Percentiles rank a stretch among this genome's conserved stretches.
These are phyloP conservation scores for Mormyrus lacerda DNA, from an alignment of 2,113 vertebrate species.

Conservation along the genomic window DNA sequence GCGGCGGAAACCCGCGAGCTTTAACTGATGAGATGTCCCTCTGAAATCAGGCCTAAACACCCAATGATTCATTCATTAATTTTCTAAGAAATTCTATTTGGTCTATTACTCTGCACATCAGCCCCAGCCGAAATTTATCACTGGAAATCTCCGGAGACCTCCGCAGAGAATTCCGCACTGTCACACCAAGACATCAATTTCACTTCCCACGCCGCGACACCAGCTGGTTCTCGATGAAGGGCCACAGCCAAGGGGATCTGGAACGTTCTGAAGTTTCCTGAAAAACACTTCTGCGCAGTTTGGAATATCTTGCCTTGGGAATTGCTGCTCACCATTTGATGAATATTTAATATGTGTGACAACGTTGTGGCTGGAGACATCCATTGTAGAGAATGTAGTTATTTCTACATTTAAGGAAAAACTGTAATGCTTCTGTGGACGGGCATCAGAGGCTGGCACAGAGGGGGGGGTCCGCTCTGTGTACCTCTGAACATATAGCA, in stretches of 20 bases:
- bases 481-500: not conserved
- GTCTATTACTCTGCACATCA: constrained; percentile 7
- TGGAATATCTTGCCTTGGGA: not conserved
- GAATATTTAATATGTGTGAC: not conserved
- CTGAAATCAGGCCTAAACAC: not conserved
- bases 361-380: not conserved
- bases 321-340: not conserved
- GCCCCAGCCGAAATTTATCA: not conserved
- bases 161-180: not conserved
- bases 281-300: not conserved
- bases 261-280: not conserved
- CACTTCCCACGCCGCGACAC: not conserved
- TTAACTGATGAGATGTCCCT: constrained; percentile 1
- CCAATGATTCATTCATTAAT: constrained; percentile 14
- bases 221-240: not conserved
- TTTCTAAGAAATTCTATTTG: not conserved
- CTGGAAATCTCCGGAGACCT: not conserved
- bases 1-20: not conserved
- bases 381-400: not conserved
- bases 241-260: not conserved
- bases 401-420: not conserved
- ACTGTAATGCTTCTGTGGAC: not conserved
- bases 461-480: not conserved
- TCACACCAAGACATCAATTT: not conserved
- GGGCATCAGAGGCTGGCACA: not conserved